These are phyloP conservation scores for Globia sparganii DNA, from an alignment of 2,888 invertebrate genomes.

Conservation along the genomic window DNA sequence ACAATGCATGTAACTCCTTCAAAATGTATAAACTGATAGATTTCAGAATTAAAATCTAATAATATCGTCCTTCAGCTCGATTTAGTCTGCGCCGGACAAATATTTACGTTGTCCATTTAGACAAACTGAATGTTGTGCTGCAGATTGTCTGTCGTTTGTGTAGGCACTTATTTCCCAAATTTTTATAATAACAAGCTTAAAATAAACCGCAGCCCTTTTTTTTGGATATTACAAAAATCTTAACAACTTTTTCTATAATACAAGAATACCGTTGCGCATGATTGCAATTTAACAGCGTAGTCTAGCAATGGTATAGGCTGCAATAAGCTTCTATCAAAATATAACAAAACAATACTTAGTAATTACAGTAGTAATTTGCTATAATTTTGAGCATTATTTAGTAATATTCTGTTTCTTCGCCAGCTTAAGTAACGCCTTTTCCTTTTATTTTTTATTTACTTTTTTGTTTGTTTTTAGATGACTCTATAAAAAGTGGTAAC, in stretches of 20 bases:
- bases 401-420: slow-evolving; percentile 36
- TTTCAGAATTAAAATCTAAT: not conserved
- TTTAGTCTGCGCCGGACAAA: not conserved
- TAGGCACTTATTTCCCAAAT: not conserved
- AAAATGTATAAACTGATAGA: not conserved
- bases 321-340: not conserved
- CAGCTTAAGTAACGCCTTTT: slow-evolving; percentile 44
- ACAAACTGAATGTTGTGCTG: not conserved
- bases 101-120: too few relatives aligned
- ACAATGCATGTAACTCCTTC: slow-evolving; percentile 36
- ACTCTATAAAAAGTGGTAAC: slow-evolving; percentile 87
- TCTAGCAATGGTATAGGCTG: not conserved
- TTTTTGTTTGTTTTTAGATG: slow-evolving; percentile 67
- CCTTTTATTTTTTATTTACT: slow-evolving; percentile 54
- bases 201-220: not conserved
- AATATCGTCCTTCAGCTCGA: not conserved
- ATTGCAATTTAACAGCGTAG: not conserved
- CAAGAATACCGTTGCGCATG: not conserved
- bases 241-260: not conserved
- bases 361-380: not conserved
- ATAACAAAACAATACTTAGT: slow-evolving; percentile 22
- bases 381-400: slow-evolving; percentile 21
- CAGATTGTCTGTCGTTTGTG: not conserved
- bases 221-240: not conserved
- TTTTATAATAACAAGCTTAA: not conserved